Evolutionary conservation across 2,113 vertebrate genomes (phyloP), one percentile per base, ranked within the genome.

Genomic region (Phrynocephalus versicolor): DNA sequence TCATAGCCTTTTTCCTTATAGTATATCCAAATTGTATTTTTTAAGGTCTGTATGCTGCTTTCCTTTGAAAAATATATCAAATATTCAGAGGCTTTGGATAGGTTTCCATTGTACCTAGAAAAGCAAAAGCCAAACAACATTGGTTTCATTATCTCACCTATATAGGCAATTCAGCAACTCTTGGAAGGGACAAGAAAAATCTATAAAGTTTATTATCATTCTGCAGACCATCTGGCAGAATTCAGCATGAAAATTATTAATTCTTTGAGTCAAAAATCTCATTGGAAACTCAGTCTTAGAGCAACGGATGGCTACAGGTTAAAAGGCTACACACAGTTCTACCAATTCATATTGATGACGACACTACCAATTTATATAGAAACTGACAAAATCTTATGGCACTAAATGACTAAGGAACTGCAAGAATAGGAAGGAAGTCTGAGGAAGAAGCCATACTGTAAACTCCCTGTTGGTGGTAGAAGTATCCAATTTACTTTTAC

Each of bases 121-220:
- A 84, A 81, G 45, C 58, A 89, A 88, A 79, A 78, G 7, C 19
- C 13, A 75, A 80, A 51, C 41, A 0, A 7, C 41, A 1, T 4
- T 80, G 39, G 45, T 58, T 30, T 65, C 60, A 23, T 75, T 87
- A 30, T 81, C 87, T 89, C 1, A 3, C 1, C 60, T 74, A 27
- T 41, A 27, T 15, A 87, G 5, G 18, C 45, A 33, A 39, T 84
- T 35, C 69, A 83, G 60, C n/a, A 79, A 69, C 9, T 78, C 77
- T 60, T 27, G 27, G 37, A 84, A 86, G 27, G 82, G 75, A n/a
- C 4, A 70, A 82, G 86, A 88, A 88, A 86, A 65, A 16, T 81
- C 51, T 45, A 82, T 90, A 79, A 79, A 35, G n/a, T 73, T 58
- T 83, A 33, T 41, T 70, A 62, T 39, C 72, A 75, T 71, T 79